A percentile compares a stretch with the other conserved stretches of the same genome.
Evolutionary conservation across 2,113 vertebrate species (phyloP).

Genomic region (Cettia cetti): DNA sequence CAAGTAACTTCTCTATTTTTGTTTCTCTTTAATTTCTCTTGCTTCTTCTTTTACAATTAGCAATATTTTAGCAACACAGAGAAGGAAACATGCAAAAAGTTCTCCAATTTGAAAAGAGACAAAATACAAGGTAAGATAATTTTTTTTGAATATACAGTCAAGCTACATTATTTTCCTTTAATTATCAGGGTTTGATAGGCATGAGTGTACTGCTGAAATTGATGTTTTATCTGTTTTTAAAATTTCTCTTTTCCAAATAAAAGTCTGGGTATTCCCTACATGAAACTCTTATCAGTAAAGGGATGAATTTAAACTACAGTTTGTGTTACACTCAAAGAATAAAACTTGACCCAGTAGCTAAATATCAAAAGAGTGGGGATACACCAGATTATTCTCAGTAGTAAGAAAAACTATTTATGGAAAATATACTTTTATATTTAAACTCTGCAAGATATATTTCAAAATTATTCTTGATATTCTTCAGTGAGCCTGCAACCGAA

Average conservation of each 20-base stretch:
- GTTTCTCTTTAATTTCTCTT: neutral
- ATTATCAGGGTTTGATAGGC: neutral
- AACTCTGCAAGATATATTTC: neutral
- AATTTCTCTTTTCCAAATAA: neutral
- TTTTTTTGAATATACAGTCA: neutral
- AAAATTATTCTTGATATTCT: neutral
- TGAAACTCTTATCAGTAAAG: neutral
- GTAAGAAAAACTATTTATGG: neutral
- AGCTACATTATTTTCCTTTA: neutral
- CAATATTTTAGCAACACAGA: neutral
- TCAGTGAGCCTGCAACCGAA: neutral
- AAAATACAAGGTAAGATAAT: neutral
- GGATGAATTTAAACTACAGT: neutral
- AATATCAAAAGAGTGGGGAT: neutral
- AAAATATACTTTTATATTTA: neutral
- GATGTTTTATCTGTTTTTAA: neutral
- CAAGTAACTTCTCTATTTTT: neutral
- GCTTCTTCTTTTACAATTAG: neutral
- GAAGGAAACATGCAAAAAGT: neutral
- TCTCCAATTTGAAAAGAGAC: neutral
- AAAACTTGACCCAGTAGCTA: neutral
- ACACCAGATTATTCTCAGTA: neutral
- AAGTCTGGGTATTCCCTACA: neutral
- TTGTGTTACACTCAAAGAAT: neutral
- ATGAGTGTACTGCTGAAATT: neutral